Conservation (phyloP, 2,797 vertebrate genomes). For the Adelosebastes latens region DNA sequence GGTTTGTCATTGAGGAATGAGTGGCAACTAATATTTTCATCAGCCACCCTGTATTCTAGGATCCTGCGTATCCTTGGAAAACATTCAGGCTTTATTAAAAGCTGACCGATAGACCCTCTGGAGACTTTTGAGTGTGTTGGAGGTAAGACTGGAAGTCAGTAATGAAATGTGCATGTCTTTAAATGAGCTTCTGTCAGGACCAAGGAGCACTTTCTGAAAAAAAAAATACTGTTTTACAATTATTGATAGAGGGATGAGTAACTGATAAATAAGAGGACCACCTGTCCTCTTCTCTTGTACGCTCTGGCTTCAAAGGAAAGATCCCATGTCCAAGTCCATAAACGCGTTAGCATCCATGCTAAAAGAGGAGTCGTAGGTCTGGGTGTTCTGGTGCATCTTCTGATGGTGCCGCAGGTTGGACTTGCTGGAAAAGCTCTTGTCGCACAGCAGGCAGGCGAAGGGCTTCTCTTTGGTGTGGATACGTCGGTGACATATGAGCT, state of each 20-base stretch:
- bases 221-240: constrained; percentile 76
- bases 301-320: constrained; percentile 76
- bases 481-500: constrained; percentile 90
- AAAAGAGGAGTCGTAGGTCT: constrained; percentile 76
- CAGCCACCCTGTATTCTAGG: constrained; percentile 3
- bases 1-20: constrained; percentile 44
- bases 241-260: constrained; percentile 67
- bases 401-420: constrained; percentile 87
- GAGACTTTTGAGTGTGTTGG: constrained; percentile 45
- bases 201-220: constrained; percentile 62
- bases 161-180: constrained; percentile 49
- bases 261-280: constrained; percentile 16
- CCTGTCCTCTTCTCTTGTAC: neutral
- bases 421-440: constrained; percentile 87
- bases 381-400: constrained; percentile 84
- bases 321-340: constrained; percentile 83
- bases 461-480: constrained; percentile 91
- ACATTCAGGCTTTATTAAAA: constrained; percentile 52
- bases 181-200: constrained; percentile 31
- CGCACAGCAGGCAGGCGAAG: constrained; percentile 82
- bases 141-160: constrained; percentile 68
- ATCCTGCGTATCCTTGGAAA: constrained; percentile 39
- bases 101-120: constrained; percentile 15
- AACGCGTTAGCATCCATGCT: constrained; percentile 77
- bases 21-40: neutral